These are phyloP conservation scores for Oryzias woworae DNA, from an alignment of 2,113 vertebrate species.

Conservation along the genomic window DNA sequence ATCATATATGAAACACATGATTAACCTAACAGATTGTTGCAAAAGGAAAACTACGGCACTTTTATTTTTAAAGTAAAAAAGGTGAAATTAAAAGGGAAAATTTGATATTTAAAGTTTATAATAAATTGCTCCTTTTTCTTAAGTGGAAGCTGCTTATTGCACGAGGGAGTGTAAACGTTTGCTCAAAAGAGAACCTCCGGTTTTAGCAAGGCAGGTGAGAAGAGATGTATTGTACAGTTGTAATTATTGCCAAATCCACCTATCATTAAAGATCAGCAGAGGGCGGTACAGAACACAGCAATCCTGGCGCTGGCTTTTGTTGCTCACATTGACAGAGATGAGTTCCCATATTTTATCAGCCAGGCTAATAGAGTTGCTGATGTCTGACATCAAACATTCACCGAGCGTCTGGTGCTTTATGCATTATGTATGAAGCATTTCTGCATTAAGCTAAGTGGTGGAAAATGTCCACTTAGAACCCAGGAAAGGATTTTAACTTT, in stretches of 20 bases:
- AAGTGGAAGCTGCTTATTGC: neutral
- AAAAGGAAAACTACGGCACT: neutral
- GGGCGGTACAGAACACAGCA: slow-evolving; percentile 6
- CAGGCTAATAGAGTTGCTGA: neutral
- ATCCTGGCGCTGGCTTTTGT: slow-evolving; percentile 22
- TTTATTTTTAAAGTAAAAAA: neutral
- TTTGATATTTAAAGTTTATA: too few species aligned
- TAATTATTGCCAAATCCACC: slow-evolving; percentile 14
- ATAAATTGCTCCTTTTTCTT: neutral
- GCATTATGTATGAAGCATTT: slow-evolving; percentile 34
- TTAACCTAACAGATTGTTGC: too few species aligned
- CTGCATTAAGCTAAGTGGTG: slow-evolving; percentile 13
- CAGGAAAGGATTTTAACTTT: slow-evolving; percentile 31
- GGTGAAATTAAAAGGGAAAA: too few species aligned
- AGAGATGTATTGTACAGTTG: slow-evolving; percentile 11
- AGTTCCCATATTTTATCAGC: neutral
- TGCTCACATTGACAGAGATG: neutral
- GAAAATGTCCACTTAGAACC: slow-evolving; percentile 17
- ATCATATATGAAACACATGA: too few species aligned
- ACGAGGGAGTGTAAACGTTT: neutral
- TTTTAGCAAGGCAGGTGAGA: neutral
- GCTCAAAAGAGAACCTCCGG: slow-evolving; percentile 4
- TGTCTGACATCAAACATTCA: slow-evolving; percentile 21
- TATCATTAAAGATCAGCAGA: slow-evolving; percentile 28
- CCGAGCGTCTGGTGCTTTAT: slow-evolving; percentile 2